A percentile compares a stretch with the other conserved stretches of the same genome.
Evolutionary conservation across 2,797 vertebrate species (phyloP).

Genomic region (Holocentrus rufus): DNA sequence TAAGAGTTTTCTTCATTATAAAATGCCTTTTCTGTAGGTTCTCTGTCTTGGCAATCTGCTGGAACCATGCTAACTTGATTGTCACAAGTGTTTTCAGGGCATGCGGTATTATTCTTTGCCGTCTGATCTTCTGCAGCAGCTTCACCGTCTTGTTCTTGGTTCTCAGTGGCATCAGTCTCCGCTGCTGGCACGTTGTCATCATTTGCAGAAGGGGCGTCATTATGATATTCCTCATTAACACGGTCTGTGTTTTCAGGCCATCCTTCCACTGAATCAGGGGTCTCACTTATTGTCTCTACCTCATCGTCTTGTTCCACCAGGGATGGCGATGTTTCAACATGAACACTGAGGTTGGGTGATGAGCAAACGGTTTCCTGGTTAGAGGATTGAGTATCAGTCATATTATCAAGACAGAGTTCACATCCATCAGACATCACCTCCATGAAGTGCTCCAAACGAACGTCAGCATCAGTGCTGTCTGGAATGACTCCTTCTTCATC

Average conservation of each 20-base stretch:
- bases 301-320: slow-evolving; percentile 20
- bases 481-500: slow-evolving; percentile 32
- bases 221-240: not conserved
- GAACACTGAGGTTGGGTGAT: slow-evolving; percentile 10
- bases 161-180: not conserved
- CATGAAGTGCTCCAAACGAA: slow-evolving; percentile 8
- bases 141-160: not conserved
- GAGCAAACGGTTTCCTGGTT: slow-evolving; percentile 18
- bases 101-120: not conserved
- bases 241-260: not conserved
- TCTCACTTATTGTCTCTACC: not conserved
- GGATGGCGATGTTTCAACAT: slow-evolving; percentile 4
- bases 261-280: not conserved
- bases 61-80: not conserved
- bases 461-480: not conserved
- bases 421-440: not conserved
- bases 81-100: slow-evolving; percentile 1
- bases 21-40: not conserved
- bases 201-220: not conserved
- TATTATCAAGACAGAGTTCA: not conserved
- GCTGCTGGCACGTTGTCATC: not conserved
- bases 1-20: slow-evolving; percentile 9
- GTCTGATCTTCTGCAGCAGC: not conserved
- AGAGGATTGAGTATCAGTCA: not conserved
- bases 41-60: not conserved